phyloP scores from a whole-genome alignment of 2,113 vertebrate genomes.

The Vombatus ursinus region DNA sequence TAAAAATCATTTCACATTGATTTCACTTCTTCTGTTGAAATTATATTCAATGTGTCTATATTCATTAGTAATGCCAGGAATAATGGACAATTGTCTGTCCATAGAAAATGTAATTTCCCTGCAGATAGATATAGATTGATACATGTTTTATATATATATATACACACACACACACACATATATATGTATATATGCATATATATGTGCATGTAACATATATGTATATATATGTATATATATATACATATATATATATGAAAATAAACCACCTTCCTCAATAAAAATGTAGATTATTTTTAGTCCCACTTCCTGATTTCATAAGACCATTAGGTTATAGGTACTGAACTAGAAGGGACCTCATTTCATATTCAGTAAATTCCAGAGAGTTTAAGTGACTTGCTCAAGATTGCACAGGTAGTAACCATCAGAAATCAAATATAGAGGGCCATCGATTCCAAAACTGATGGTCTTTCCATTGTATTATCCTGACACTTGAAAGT shows the following conservation, averaged over 20 bases:
- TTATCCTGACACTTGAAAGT: background rate
- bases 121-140: no score
- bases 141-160: no score
- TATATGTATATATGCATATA: no score
- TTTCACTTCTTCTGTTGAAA: background rate
- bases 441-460: background rate
- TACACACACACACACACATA: no score
- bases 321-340: background rate
- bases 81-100: no score
- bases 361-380: background rate
- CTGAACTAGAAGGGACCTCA: background rate
- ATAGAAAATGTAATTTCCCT: background rate
- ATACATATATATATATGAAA: no score
- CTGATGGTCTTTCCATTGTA: background rate
- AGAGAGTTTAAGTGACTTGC: background rate
- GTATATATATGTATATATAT: no score
- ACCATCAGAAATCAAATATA: background rate
- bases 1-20: background rate
- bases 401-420: background rate
- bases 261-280: background rate
- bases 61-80: background rate
- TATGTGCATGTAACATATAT: no score
- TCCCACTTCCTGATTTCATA: background rate
- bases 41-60: background rate
- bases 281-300: background rate